These are phyloP conservation scores for Pectinophora gossypiella DNA, from an alignment of 1,140 invertebrate genomes.

Conservation along the genomic window DNA sequence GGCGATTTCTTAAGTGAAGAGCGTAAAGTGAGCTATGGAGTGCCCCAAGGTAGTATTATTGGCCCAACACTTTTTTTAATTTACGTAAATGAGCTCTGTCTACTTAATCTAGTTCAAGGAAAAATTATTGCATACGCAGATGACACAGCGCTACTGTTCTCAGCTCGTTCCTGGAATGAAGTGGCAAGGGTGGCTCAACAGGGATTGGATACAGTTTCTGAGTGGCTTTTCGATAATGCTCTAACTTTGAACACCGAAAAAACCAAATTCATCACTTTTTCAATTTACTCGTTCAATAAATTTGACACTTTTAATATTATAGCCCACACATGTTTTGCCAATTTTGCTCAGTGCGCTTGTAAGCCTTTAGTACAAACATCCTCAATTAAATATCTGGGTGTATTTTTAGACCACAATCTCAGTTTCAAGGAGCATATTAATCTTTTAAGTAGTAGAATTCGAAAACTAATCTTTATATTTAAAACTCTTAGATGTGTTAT, in stretches of 20 bases:
- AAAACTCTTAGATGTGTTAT: conserved; percentile 1
- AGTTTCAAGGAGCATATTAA: not conserved
- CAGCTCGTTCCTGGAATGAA: not conserved
- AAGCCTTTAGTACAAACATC: not conserved
- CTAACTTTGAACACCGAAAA: not conserved
- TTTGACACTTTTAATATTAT: not conserved
- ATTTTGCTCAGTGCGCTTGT: not conserved
- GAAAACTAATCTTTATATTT: conserved; percentile 2
- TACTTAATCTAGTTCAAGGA: not conserved
- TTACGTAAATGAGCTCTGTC: not conserved
- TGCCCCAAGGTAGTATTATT: not conserved
- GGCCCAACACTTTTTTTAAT: not conserved
- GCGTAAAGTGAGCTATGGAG: not conserved
- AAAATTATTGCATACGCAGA: not conserved
- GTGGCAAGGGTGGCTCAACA: not conserved
- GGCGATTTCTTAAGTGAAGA: not conserved
- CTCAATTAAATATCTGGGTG: conserved; percentile 2
- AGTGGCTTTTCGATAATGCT: not conserved
- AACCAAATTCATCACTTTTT: not conserved
- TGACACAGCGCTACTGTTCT: not conserved
- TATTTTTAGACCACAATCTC: not conserved
- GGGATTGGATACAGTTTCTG: not conserved
- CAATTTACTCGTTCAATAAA: not conserved
- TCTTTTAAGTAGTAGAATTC: not conserved
- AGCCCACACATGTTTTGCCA: not conserved